These are phyloP conservation scores for Drosophila gaucha DNA, from an alignment of 2,888 invertebrate genomes.

Conservation along the genomic window DNA sequence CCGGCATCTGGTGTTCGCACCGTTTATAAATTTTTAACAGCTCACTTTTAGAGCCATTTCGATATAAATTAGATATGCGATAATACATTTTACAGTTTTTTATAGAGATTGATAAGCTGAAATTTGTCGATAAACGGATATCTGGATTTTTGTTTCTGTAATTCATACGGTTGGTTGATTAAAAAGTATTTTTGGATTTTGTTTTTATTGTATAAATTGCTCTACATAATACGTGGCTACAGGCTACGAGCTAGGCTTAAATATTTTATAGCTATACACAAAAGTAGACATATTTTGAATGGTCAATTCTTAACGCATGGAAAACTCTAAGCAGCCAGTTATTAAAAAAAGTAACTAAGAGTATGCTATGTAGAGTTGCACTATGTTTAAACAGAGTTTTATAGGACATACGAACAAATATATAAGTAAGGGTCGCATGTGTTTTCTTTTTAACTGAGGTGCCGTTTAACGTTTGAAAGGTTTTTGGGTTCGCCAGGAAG, in stretches of 20 bases:
- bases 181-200: constrained; percentile 41
- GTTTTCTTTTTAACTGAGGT: constrained; percentile 12
- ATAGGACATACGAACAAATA: constrained; percentile 16
- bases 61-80: background rate
- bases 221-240: constrained; percentile 76
- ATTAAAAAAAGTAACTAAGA: constrained; percentile 41
- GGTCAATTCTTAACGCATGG: constrained; percentile 55
- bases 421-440: background rate
- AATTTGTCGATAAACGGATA: background rate
- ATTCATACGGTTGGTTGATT: constrained; percentile 15
- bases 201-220: constrained; percentile 69
- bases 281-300: constrained; percentile 47
- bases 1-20: constrained; percentile 75
- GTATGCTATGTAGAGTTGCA: constrained; percentile 33
- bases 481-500: constrained; percentile 68
- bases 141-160: background rate
- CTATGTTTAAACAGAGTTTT: constrained; percentile 24
- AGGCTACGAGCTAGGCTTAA: constrained; percentile 67
- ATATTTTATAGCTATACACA: constrained; percentile 71
- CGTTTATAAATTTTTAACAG: constrained; percentile 16
- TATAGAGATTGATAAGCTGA: background rate
- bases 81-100: constrained; percentile 1
- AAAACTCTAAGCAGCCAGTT: constrained; percentile 59
- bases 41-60: too few relatives aligned
- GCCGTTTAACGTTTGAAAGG: constrained; percentile 58